A percentile compares a stretch with the other conserved stretches of the same genome.
Conservation (phyloP, 92 coral and sea anemone species). For the Palythoa heliodiscus region DNA sequence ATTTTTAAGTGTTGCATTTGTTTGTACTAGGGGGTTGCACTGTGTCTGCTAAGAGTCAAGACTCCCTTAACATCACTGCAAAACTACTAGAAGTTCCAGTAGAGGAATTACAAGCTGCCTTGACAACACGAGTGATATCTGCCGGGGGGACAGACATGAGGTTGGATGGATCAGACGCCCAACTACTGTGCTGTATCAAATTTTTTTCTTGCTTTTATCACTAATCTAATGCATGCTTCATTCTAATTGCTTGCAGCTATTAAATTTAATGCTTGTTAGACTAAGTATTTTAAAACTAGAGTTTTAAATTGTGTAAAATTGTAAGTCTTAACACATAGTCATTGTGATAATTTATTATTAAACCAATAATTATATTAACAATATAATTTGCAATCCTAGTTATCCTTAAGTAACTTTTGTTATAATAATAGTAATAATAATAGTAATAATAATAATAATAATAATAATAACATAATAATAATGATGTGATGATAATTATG, state of each 20-base stretch:
- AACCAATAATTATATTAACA: too few relatives aligned
- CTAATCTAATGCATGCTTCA: constrained; percentile 18
- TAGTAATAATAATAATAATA: too few relatives aligned
- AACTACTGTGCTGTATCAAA: constrained; percentile 83
- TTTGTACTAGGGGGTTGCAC: constrained; percentile 75
- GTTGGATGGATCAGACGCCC: constrained; percentile 58
- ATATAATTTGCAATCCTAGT: too few relatives aligned
- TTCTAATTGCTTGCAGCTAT: constrained; percentile 25
- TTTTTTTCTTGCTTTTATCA: constrained; percentile 41
- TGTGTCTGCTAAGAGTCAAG: constrained; percentile 71
- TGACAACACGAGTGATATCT: constrained; percentile 92
- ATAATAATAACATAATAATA: too few relatives aligned
- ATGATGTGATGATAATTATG: too few relatives aligned
- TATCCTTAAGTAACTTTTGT: too few relatives aligned
- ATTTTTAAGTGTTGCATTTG: not conserved
- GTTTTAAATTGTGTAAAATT: not conserved
- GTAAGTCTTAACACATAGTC: too few relatives aligned
- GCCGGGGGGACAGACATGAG: constrained; percentile 95
- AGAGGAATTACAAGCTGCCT: constrained; percentile 85
- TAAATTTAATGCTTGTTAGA: not conserved
- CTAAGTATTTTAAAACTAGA: not conserved
- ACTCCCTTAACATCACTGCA: constrained; percentile 81
- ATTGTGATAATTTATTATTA: too few relatives aligned
- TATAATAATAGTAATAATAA: too few relatives aligned
- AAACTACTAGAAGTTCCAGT: constrained; percentile 80